These are phyloP conservation scores for Melanaphis sacchari DNA, from an alignment of 1,140 invertebrate genomes.

Conservation along the genomic window DNA sequence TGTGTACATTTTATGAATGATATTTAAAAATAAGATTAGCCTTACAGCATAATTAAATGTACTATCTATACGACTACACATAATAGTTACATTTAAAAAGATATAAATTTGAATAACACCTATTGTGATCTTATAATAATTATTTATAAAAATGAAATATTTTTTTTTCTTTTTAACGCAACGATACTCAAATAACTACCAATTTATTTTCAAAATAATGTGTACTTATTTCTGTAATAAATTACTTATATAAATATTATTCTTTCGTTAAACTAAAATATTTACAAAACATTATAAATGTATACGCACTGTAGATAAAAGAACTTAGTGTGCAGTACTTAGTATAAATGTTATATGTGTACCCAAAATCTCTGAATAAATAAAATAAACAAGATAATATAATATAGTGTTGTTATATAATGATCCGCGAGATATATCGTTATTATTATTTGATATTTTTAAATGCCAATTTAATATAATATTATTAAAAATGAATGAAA, in stretches of 20 bases:
- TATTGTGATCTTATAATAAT: background rate
- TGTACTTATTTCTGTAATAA: background rate
- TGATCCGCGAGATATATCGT: background rate
- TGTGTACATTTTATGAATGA: background rate
- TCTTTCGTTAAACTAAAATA: conserved; percentile 1
- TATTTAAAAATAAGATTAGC: background rate
- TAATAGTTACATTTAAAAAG: background rate
- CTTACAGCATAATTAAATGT: background rate
- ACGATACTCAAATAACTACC: background rate
- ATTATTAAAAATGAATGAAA: background rate
- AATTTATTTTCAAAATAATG: background rate
- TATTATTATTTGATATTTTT: background rate
- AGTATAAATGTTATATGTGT: background rate
- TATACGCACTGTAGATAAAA: background rate
- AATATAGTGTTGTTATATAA: background rate
- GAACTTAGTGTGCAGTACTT: background rate
- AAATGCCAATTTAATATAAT: background rate
- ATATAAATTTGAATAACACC: background rate
- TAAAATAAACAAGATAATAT: background rate
- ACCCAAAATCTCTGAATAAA: background rate
- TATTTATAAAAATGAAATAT: background rate
- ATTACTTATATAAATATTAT: conserved; percentile 13
- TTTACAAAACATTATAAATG: conserved; percentile 26
- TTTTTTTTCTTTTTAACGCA: background rate
- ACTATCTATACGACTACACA: background rate